These are phyloP conservation scores for Rhabdornis inornatus DNA, from an alignment of 2,113 vertebrate species.

Conservation along the genomic window DNA sequence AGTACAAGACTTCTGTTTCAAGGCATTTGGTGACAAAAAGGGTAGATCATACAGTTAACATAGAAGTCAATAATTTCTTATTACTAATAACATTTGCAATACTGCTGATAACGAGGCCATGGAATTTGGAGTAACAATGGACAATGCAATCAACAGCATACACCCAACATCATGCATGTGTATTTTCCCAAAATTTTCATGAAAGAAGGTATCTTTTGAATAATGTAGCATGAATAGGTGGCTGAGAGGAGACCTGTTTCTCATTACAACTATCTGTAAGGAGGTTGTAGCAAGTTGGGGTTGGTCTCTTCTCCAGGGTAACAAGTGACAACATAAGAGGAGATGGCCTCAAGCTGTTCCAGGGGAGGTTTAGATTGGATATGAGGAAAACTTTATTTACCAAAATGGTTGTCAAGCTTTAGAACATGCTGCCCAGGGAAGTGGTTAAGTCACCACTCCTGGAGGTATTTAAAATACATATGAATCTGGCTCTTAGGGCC, in stretches of 20 bases:
- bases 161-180: accelerated
- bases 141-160: background rate
- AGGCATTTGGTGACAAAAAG: background rate
- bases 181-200: background rate
- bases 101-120: background rate
- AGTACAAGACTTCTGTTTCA: background rate
- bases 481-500: too few species aligned
- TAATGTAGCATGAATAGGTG: background rate
- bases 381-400: background rate
- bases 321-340: background rate
- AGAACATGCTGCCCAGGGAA: background rate
- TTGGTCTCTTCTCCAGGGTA: background rate
- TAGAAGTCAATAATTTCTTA: background rate
- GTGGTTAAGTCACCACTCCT: background rate
- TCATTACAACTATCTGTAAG: background rate
- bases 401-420: background rate
- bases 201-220: background rate
- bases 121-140: background rate
- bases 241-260: background rate
- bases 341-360: background rate
- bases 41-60: background rate
- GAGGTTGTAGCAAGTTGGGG: background rate
- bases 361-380: background rate
- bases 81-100: background rate
- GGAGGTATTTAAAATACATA: background rate